Base-by-base conservation (phyloP, 1,140 invertebrate species). In the Prorops nasuta region DNA sequence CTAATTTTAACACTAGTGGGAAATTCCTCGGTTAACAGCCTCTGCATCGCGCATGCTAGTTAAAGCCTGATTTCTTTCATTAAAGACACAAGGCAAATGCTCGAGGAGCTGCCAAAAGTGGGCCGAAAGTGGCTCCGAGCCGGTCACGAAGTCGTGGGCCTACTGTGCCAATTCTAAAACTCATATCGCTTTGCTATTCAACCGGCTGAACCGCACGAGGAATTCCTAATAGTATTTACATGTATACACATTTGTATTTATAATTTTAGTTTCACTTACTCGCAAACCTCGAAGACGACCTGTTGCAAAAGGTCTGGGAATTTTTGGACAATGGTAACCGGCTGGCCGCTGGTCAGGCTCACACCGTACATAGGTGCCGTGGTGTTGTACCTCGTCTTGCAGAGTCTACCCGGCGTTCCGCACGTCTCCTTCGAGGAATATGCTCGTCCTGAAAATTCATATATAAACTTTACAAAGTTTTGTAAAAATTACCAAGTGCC, bases 361-460 rank as follows among this genome's bases (percentile, higher is more conserved):
- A 94, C 90, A 3, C 92, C 92, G 70, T 93, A 94, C 89, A 94
- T 91, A 2, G 92, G 92, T 9, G 92, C 92, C 22, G 92, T 94
- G 2, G 92, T 94, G 73, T 94, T 94, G 74, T 92, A 94, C 38
- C 90, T 81, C 3, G 91, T 92, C 66, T 88, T 87, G 65, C 92
- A 95, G 12, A 95, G 79, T 43, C 92, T 79, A 3, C 86, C 76
- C 0, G 91, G 88, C 15, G 86, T 83, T 51, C 84, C 84, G 19
- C 79, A 79, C 50, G 81, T 83, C 55, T 79, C 74, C 53, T 74
- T 76, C 45, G 68, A 38, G 12, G 72, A 71, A 53, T 69, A 76
- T n/a, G 62, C 66, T 55, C 73, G 71, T 45, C 66, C 73, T 76
- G 40, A n/a, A 64, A 59, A 56, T 41, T 22, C 0, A 14, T 10